A percentile compares a stretch with the other conserved stretches of the same genome.
Conservation (phyloP, 2,797 vertebrate species). For the Zenarchopterus dispar region DNA sequence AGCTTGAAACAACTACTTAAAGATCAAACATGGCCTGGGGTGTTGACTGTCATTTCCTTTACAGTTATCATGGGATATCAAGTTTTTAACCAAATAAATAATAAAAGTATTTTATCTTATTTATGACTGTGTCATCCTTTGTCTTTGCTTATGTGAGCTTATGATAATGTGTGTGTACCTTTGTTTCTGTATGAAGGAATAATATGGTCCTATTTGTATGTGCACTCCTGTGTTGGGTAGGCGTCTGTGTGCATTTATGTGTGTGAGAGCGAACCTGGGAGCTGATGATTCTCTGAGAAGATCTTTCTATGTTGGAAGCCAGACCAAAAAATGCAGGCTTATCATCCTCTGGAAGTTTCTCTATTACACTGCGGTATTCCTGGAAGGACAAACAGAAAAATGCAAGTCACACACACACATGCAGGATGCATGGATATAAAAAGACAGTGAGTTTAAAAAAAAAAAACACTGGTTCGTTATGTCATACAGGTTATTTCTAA, state of each 20-base stretch:
- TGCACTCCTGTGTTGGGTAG: conserved; percentile 3
- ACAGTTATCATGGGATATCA: conserved; percentile 4
- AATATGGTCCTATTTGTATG: not conserved
- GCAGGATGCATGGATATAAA: not conserved
- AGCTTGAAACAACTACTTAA: conserved; percentile 11
- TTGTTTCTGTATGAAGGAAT: conserved; percentile 1
- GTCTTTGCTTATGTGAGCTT: not conserved
- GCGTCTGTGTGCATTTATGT: conserved; percentile 7
- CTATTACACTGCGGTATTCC: conserved; percentile 92
- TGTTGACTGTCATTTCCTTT: conserved; percentile 13
- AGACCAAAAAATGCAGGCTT: conserved; percentile 94
- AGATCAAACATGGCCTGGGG: conserved; percentile 23
- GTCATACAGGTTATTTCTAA: too few relatives aligned
- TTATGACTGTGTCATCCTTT: not conserved
- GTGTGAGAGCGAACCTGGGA: conserved; percentile 83
- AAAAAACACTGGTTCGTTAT: too few relatives aligned
- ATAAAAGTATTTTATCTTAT: not conserved
- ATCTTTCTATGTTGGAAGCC: conserved; percentile 94
- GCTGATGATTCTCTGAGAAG: conserved; percentile 93
- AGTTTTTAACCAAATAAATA: not conserved
- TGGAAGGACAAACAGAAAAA: conserved; percentile 68
- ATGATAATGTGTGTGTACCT: too few relatives aligned
- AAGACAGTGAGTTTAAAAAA: too few relatives aligned
- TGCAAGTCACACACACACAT: conserved; percentile 37
- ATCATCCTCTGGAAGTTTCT: conserved; percentile 94